These are phyloP conservation scores for Nebria salina DNA, from an alignment of 2,888 invertebrate genomes.

Conservation along the genomic window DNA sequence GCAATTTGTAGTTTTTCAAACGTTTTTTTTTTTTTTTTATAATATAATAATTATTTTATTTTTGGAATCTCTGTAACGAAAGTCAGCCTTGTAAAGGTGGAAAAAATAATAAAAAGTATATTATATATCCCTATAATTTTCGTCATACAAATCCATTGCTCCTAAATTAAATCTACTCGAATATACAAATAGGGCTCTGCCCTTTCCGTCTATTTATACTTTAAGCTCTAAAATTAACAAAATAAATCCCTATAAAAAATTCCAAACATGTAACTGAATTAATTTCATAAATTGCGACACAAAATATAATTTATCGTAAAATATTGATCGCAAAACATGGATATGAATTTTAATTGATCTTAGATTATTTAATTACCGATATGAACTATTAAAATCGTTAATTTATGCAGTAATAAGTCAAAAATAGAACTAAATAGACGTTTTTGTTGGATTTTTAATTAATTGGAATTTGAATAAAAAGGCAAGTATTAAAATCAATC, in stretches of 20 bases:
- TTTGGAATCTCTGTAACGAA: conserved; percentile 1
- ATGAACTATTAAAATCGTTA: background rate
- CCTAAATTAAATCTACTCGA: background rate
- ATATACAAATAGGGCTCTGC: background rate
- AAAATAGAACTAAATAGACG: too few species aligned
- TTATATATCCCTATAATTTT: background rate
- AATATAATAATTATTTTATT: background rate
- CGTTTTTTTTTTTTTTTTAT: background rate
- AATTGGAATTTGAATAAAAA: background rate
- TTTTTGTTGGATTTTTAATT: too few species aligned
- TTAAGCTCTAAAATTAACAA: too few species aligned
- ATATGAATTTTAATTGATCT: background rate
- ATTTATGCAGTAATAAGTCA: too few species aligned
- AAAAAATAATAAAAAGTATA: background rate
- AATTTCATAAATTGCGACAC: too few species aligned
- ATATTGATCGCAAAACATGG: too few species aligned
- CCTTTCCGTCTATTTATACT: too few species aligned
- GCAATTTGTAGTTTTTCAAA: background rate
- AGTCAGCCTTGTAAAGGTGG: background rate
- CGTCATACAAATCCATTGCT: too few species aligned
- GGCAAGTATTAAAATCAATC: background rate
- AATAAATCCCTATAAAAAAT: too few species aligned
- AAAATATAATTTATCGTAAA: too few species aligned
- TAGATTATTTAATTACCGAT: background rate
- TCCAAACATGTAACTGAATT: too few species aligned